Conservation (phyloP, 1,140 invertebrate species). For the Trachelipus rathkii region DNA sequence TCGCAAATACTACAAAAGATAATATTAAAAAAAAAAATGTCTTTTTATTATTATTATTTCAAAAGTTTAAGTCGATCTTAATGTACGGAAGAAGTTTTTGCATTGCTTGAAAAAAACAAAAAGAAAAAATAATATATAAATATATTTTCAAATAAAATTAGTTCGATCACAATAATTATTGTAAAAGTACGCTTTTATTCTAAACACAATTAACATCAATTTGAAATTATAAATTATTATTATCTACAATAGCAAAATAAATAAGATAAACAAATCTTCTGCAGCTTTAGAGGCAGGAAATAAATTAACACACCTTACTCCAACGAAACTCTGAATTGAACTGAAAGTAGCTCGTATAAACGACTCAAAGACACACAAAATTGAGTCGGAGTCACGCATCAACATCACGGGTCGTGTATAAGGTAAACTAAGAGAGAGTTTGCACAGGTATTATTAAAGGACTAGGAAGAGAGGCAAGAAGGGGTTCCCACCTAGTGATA, state of each 20-base stretch:
- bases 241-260: background rate
- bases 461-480: background rate
- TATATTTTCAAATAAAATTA: too few species aligned
- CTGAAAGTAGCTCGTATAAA: background rate
- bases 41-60: too few species aligned
- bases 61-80: too few species aligned
- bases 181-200: background rate
- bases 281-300: background rate
- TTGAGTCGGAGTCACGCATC: background rate
- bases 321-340: background rate
- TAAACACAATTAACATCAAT: background rate
- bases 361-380: background rate
- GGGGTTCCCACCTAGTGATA: background rate
- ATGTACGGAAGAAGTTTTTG: too few species aligned
- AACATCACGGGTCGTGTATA: background rate
- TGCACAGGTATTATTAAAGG: background rate
- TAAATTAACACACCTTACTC: background rate
- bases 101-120: too few species aligned
- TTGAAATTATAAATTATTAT: background rate
- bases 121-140: too few species aligned
- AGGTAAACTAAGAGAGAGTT: slow-evolving; percentile 2
- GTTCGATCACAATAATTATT: background rate
- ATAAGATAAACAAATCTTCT: background rate
- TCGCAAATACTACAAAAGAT: too few species aligned
- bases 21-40: too few species aligned